Conservation (phyloP, 2,888 invertebrate species). For the Altica lythri region DNA sequence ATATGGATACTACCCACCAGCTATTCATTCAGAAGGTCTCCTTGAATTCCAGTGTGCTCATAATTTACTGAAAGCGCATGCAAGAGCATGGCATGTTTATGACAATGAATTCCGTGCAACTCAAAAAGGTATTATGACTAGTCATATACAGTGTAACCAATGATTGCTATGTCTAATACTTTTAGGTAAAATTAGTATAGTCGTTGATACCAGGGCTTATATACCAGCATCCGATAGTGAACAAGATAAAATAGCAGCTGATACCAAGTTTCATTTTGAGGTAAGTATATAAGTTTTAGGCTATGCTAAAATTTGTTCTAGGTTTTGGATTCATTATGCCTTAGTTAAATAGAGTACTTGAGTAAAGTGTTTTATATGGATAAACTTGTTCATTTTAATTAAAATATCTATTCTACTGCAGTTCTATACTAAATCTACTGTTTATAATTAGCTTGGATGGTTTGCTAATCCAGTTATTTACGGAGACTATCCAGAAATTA, state of each 20-base stretch:
- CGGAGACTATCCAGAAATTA: constrained; percentile 69
- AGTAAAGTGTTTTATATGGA: too few relatives aligned
- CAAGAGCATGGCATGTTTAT: constrained; percentile 55
- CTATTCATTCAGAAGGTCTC: constrained; percentile 12
- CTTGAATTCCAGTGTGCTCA: constrained; percentile 64
- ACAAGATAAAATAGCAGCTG: constrained; percentile 60
- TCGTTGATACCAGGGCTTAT: constrained; percentile 60
- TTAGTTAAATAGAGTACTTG: too few relatives aligned
- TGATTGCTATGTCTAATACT: too few relatives aligned
- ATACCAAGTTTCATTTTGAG: constrained; percentile 60
- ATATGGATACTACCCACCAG: constrained; percentile 18
- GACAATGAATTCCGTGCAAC: constrained; percentile 51
- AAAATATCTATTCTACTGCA: too few relatives aligned
- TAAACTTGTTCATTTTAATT: too few relatives aligned
- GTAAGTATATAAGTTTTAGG: too few relatives aligned
- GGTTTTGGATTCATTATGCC: too few relatives aligned
- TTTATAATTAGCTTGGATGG: constrained; percentile 30
- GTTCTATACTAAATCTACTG: not conserved
- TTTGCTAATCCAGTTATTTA: constrained; percentile 63
- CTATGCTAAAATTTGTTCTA: too few relatives aligned
- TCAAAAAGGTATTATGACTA: constrained; percentile 43
- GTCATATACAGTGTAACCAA: too few relatives aligned
- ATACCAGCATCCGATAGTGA: constrained; percentile 58
- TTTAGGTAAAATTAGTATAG: constrained; percentile 62
- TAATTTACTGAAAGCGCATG: constrained; percentile 56